These are phyloP conservation scores for Rugalucina vietnamica DNA, from an alignment of 2,888 invertebrate genomes.

Conservation along the genomic window DNA sequence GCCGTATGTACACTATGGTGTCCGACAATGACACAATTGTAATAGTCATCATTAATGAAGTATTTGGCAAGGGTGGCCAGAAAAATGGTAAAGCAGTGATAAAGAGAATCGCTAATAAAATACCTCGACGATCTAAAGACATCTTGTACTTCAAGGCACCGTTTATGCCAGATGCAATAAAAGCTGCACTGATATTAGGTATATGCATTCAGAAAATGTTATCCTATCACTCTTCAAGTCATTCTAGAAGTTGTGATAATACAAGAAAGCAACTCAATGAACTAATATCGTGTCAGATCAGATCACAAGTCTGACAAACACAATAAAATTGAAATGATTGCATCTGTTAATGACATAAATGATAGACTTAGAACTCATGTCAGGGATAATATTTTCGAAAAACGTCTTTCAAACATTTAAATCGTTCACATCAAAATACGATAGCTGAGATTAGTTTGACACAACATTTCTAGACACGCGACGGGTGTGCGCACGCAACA, in stretches of 20 bases:
- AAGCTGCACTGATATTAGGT: no score
- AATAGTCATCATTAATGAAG: no score
- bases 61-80: no score
- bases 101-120: no score
- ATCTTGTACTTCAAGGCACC: no score
- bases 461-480: neutral
- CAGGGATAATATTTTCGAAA: constrained; percentile 7
- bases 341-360: neutral
- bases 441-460: neutral
- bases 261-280: neutral
- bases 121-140: no score
- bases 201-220: no score
- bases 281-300: neutral
- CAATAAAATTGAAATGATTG: neutral
- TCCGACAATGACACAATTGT: no score
- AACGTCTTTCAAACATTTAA: constrained; percentile 4
- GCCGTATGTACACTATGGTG: no score
- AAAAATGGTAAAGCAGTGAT: no score
- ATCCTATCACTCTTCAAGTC: neutral
- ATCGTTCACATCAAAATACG: neutral
- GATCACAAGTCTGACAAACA: neutral
- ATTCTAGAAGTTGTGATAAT: neutral
- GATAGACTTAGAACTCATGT: constrained; percentile 6
- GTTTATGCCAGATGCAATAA: no score
- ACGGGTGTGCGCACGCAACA: neutral